Evolutionary conservation across 2,113 vertebrate species (phyloP).

Genomic region (Eublepharis macularius): DNA sequence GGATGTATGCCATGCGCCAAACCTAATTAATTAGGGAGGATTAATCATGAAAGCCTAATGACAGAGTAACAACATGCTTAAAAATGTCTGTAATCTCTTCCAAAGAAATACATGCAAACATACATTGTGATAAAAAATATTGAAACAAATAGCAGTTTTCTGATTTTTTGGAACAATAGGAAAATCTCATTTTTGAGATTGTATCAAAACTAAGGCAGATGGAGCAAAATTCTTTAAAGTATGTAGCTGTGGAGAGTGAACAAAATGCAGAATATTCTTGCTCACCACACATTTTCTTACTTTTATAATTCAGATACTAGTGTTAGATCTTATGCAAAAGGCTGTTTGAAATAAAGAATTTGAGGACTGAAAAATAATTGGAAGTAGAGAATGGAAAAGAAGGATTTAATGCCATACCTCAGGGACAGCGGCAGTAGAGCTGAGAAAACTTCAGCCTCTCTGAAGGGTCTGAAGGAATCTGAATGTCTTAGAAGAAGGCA

Average conservation of each 20-base stretch:
- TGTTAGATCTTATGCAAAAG: not conserved
- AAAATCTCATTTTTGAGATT: not conserved
- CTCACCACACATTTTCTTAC: not conserved
- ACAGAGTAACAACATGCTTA: conserved; percentile 19
- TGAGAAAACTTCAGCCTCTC: conserved; percentile 75
- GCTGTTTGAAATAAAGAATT: not conserved
- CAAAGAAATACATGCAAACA: not conserved
- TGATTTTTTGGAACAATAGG: no score
- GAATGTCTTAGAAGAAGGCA: conserved; percentile 76
- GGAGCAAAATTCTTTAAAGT: not conserved
- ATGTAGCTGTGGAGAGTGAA: not conserved
- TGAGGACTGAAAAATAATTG: not conserved
- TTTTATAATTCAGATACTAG: accelerated
- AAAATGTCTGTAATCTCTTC: accelerated
- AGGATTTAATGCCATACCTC: conserved; percentile 71
- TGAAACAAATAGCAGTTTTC: not conserved
- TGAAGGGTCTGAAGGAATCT: conserved; percentile 79
- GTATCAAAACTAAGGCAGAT: conserved; percentile 8
- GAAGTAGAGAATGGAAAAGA: conserved; percentile 9
- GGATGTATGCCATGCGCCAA: not conserved
- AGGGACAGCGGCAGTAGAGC: conserved; percentile 72
- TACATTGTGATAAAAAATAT: not conserved
- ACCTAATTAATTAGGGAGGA: not conserved
- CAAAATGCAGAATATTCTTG: not conserved
- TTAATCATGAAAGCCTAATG: conserved; percentile 17